A percentile compares a stretch with the other conserved stretches of the same genome.
Evolutionary conservation across 2,888 invertebrate genomes (phyloP).

Genomic region (Tolmerus cingulatus): DNA sequence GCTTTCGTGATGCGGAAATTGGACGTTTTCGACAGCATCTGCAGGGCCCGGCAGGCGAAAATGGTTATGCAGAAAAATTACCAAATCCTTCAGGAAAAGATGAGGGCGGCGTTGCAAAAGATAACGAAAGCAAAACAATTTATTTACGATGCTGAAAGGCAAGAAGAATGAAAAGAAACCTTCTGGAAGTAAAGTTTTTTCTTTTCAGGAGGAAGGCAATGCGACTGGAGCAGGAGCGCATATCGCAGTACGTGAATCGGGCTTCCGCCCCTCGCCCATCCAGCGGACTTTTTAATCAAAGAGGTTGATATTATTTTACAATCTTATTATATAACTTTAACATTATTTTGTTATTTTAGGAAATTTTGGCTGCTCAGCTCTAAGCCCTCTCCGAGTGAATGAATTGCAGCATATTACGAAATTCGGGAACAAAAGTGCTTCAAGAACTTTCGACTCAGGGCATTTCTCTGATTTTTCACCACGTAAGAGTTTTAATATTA

Average conservation of each 20-base stretch:
- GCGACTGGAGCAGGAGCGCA: not conserved
- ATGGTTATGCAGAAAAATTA: not conserved
- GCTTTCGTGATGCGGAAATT: not conserved
- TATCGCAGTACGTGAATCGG: not conserved
- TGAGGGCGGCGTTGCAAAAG: not conserved
- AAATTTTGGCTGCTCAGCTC: not conserved
- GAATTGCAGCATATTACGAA: not conserved
- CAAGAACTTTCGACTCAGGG: not conserved
- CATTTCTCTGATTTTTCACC: not conserved
- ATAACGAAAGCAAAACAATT: not conserved
- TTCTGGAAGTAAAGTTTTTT: not conserved
- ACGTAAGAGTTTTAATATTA: not conserved
- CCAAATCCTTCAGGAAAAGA: not conserved
- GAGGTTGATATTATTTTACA: not conserved
- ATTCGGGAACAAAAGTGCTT: not conserved
- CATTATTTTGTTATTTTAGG: not conserved
- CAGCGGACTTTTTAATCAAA: not conserved
- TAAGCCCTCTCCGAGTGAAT: not conserved
- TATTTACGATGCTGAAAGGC: not conserved
- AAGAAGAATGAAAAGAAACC: not conserved
- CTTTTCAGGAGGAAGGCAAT: not conserved
- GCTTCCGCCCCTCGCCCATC: not conserved
- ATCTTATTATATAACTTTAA: not conserved
- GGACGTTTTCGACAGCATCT: not conserved
- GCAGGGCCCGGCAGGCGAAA: not conserved